These are phyloP conservation scores for Drosophila limbata DNA, from an alignment of 2,888 invertebrate genomes.

Conservation along the genomic window DNA sequence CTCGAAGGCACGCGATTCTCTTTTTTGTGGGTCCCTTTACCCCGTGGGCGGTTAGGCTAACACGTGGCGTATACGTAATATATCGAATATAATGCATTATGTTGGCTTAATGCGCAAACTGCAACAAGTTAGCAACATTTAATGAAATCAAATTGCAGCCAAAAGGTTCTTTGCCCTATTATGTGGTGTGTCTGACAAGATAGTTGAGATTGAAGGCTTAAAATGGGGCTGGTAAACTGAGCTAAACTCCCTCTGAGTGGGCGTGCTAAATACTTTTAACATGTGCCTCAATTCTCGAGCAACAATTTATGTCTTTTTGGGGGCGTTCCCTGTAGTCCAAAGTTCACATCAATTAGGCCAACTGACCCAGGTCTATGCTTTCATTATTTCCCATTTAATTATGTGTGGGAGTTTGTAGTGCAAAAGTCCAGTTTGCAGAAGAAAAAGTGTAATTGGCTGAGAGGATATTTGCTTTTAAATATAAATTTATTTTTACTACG, in stretches of 20 bases:
- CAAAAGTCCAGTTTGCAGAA: not conserved
- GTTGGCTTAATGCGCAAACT: constrained; percentile 60
- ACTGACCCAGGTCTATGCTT: constrained; percentile 13
- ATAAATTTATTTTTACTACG: too few species aligned
- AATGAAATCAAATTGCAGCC: constrained; percentile 53
- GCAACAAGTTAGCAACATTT: constrained; percentile 65
- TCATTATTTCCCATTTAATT: not conserved
- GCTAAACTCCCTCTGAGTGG: constrained; percentile 23
- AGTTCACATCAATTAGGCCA: constrained; percentile 14
- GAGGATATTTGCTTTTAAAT: too few species aligned
- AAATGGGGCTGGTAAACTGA: not conserved
- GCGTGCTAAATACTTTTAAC: constrained; percentile 32
- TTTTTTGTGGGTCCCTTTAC: not conserved
- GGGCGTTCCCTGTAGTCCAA: constrained; percentile 20
- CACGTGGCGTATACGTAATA: constrained; percentile 64
- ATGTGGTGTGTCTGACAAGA: not conserved
- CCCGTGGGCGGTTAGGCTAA: constrained; percentile 19
- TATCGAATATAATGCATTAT: constrained; percentile 54
- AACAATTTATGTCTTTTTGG: constrained; percentile 61
- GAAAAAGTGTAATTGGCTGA: too few species aligned
- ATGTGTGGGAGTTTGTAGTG: not conserved
- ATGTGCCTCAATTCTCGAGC: constrained; percentile 58
- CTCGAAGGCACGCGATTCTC: constrained; percentile 58
- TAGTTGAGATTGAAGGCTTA: not conserved
- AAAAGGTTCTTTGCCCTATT: not conserved